Evolutionary conservation across 1,140 invertebrate genomes (phyloP), one percentile per base, ranked within the genome.

Genomic region (Neoseiulus cucumeris): DNA sequence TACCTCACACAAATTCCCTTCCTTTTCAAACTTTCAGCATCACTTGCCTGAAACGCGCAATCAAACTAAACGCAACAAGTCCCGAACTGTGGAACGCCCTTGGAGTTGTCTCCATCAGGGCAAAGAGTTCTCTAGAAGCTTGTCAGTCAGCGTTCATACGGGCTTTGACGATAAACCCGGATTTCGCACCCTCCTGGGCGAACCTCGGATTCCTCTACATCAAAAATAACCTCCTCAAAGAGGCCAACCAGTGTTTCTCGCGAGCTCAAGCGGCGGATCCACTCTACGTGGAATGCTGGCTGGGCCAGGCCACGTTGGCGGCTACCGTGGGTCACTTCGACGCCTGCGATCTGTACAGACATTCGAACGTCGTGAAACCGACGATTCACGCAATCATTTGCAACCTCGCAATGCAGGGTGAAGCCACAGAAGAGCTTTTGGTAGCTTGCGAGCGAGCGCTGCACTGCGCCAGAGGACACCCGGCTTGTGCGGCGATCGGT

Each of bases 161-260:
- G 14, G 51, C 51, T 5, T 20, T 59, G 14, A 25, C 4, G 14
- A 59, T 59, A 1, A 20, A 59, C 22, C 51, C 51, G 14, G 51
- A 59, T 18, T 20, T 20, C 9, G 51, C 51, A 9, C 22, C 51
- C 22, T 25, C 51, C 22, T 59, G 51, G 51, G 22, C 51, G 17
- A 59, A 59, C 33, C 51, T 59, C 22, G 51, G 51, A 17, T 59
- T 59, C 22, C 25, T 59, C 22, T 59, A 59, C 51, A 25, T 59
- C 25, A 59, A 59, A 20, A 59, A 33, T 17, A 33, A 33, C 22
- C 33, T 59, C 25, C 51, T 59, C 2, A 25, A 59, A 20, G 51
- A 59, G 9, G 51, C 51, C 22, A 59, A 59, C 22, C 51, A 59
- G 22, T 59, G 51, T 25, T 59, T 59, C 22, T 29, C 51, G 22